Base-by-base conservation (phyloP, 2,797 vertebrate genomes). In the Crax fasciolata region DNA sequence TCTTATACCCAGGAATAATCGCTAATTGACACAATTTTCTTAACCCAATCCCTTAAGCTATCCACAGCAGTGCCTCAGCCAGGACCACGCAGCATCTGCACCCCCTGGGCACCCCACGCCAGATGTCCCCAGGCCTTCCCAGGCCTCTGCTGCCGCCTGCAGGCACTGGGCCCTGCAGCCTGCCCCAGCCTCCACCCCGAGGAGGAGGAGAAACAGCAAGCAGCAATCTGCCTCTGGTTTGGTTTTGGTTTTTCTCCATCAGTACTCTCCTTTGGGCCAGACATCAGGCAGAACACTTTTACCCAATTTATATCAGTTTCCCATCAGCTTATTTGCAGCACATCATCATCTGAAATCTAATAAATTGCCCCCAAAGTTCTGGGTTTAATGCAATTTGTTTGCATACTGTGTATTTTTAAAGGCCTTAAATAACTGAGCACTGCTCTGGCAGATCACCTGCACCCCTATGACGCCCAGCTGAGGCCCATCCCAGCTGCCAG, bases 71-170 rank as follows among this genome's bases (percentile, higher is more conserved):
- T 52, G 32, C 35, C 24, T 65, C 25, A 66, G 51, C 21, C 66
- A 77, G 35, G 48, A 28, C 46, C 11, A 6, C 2, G 38, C 30
- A 76, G 49, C 51, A n/a, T 0, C 66, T 28, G 43, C 28, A 43
- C 2, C 23, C 49, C 23, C 62, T 39, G 28, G 10, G 49, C 77
- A 3, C 3, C 14, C 25, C 8, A 20, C 13, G 38, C 58, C 76
- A 81, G 68, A 21, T 3, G 10, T 63, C 61, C 68, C 14, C 21
- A 18, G 43, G 84, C 55, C 19, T 24, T 10, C n/a, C 62, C 41
- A 66, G 9, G 8, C 82, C 91, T 83, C 82, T 80, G 91, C 91
- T 92, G 94, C 92, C 7, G n/a, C 72, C 90, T 85, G 85, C 90
- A 90, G 90, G 87, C 76, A 32, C 52, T 15, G 43, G 51, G 62